Evolutionary conservation across 2,888 invertebrate species (phyloP).

Genomic region (Cephus rjabovi): DNA sequence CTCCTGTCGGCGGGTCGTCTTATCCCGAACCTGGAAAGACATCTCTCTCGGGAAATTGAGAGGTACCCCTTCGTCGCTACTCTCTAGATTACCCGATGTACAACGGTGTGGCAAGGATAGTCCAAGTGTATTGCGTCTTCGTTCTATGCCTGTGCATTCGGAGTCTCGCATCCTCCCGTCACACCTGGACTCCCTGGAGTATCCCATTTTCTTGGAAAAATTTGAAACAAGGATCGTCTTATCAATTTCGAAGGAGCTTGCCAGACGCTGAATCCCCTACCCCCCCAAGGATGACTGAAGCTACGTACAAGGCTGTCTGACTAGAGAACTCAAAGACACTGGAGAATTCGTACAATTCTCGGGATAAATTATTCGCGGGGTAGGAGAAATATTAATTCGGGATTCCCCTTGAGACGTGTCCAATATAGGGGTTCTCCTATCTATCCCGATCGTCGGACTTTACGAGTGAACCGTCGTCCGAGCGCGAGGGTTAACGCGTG

Average conservation of each 20-base stretch:
- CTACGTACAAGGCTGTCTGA: background rate
- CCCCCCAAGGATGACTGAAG: background rate
- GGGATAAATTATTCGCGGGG: background rate
- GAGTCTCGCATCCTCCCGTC: background rate
- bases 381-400: background rate
- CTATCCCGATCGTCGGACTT: background rate
- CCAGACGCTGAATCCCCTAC: background rate
- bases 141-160: background rate
- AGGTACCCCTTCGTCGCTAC: background rate
- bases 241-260: background rate
- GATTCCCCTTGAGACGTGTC: background rate
- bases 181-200: background rate
- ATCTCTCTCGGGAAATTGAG: constrained; percentile 1
- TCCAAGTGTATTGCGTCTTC: background rate
- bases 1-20: background rate
- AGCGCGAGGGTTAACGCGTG: background rate
- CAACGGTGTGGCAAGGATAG: background rate
- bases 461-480: background rate
- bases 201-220: background rate
- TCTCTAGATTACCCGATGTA: background rate
- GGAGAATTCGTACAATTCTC: background rate
- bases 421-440: background rate
- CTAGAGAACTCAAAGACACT: background rate
- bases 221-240: background rate
- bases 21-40: background rate